These are phyloP conservation scores for Erethizon dorsatum DNA, from an alignment of 2,797 vertebrate genomes.

Conservation along the genomic window DNA sequence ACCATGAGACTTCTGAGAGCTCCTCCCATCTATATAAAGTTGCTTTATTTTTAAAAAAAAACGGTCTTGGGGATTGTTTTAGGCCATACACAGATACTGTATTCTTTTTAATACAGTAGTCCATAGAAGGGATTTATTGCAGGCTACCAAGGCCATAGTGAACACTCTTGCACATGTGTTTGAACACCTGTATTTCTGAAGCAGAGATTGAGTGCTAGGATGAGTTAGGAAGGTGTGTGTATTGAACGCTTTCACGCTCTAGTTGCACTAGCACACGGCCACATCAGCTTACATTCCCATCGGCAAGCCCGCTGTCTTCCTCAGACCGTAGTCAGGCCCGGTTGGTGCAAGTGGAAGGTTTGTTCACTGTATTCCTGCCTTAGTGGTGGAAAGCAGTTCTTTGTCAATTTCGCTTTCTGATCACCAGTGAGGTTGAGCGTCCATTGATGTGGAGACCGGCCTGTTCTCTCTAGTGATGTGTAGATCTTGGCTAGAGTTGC, in stretches of 20 bases:
- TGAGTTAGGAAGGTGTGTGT: accelerated
- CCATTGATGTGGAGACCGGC: not conserved
- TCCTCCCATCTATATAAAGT: not conserved
- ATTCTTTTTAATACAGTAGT: not conserved
- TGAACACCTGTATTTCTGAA: not conserved
- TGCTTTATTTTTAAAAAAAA: not conserved
- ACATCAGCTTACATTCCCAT: not conserved
- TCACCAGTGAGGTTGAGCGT: not conserved
- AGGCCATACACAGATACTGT: not conserved
- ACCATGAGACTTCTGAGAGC: not conserved
- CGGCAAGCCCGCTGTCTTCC: not conserved
- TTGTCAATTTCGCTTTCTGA: not conserved
- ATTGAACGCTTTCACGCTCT: not conserved
- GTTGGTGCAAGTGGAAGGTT: not conserved
- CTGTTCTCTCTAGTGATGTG: not conserved
- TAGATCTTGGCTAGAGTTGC: not conserved
- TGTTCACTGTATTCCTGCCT: not conserved
- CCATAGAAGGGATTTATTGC: not conserved
- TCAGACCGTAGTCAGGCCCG: accelerated
- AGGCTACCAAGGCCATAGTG: accelerated
- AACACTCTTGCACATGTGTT: not conserved
- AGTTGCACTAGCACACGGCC: not conserved
- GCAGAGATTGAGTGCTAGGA: not conserved
- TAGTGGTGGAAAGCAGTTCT: not conserved
- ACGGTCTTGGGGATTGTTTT: not conserved